phyloP scores from a whole-genome alignment of 2,797 vertebrate species.

The Catostomus latipinnis region DNA sequence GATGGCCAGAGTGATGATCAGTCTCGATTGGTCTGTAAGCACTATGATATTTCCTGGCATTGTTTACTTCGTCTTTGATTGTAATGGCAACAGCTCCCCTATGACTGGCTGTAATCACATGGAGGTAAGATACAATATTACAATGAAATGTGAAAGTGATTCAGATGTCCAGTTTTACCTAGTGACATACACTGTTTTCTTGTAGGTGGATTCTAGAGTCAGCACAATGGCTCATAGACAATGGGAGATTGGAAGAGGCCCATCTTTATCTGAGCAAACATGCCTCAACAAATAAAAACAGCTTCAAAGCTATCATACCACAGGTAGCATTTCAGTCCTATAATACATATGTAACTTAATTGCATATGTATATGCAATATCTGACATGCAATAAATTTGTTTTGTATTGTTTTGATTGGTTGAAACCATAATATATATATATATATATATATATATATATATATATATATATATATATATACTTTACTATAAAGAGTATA shows the following conservation, averaged over 20 bases:
- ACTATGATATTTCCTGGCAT: slow-evolving; percentile 62
- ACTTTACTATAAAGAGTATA: too few relatives aligned
- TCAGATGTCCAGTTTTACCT: neutral
- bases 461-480: too few relatives aligned
- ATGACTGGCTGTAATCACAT: slow-evolving; percentile 74
- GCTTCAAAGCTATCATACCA: slow-evolving; percentile 67
- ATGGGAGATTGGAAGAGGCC: slow-evolving; percentile 65
- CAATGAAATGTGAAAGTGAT: neutral
- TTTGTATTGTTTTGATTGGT: too few relatives aligned
- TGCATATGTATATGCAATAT: too few relatives aligned
- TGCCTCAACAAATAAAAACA: slow-evolving; percentile 67
- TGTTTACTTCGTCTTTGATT: slow-evolving; percentile 71
- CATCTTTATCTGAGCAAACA: slow-evolving; percentile 69
- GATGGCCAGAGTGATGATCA: slow-evolving; percentile 61
- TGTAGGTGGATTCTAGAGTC: slow-evolving; percentile 76
- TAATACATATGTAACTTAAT: too few relatives aligned
- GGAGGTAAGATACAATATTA: slow-evolving; percentile 77
- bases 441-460: too few relatives aligned
- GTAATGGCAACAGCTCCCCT: slow-evolving; percentile 74
- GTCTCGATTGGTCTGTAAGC: slow-evolving; percentile 68
- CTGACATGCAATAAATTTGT: too few relatives aligned
- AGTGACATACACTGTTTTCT: neutral
- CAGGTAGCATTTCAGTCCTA: slow-evolving; percentile 59
- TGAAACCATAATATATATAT: too few relatives aligned
- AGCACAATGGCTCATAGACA: slow-evolving; percentile 74